Evolutionary conservation across 2,797 vertebrate genomes (phyloP), one percentile per base, ranked within the genome.

Genomic region (Xenops minutus): DNA sequence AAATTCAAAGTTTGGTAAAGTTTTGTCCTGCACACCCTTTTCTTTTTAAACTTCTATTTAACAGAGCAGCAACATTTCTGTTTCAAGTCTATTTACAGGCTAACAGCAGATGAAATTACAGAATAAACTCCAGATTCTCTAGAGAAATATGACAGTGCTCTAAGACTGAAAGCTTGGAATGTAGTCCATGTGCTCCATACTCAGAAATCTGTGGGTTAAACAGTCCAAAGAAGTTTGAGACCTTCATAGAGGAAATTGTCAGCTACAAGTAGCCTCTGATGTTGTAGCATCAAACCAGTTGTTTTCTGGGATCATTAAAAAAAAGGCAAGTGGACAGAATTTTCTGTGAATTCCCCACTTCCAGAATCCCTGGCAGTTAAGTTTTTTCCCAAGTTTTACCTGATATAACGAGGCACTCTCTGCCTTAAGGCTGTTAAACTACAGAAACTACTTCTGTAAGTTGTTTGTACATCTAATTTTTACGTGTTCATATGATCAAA

Each of bases 261-360:
- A 59, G 56, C 24, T 37, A 37, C 34, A 59, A 27, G 16, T 18
- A 36, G 34, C 34, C 23, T 58, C 56, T 16, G 56, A 59, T 37
- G 11, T 9, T 12, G 11, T 27, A 59, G 16, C 56, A 59, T 59
- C 36, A 37, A 59, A 16, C 34, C 56, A 59, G 7, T 27, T 59
- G 24, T 37, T 59, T 59, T 27, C 56, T 19, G 16, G 24, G 24
- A 37, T 17, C 26, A 19, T 37, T 37, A 27, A 27, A 49, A 19
- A 37, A 11, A 12, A 12, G 16, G 16, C 34, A 44, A 58, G 44
- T 8, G 13, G 52, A 13, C 0, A 0, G 21, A 14, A 6, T 21
- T 17, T 37, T 3, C 16, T 18, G 22, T 24, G 23, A 41, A 21
- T 18, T 69, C 19, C 36, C 36, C 24, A 22, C 37, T 64, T 71